These are phyloP conservation scores for Aphodius sticticus DNA, from an alignment of 2,888 invertebrate genomes.

Conservation along the genomic window DNA sequence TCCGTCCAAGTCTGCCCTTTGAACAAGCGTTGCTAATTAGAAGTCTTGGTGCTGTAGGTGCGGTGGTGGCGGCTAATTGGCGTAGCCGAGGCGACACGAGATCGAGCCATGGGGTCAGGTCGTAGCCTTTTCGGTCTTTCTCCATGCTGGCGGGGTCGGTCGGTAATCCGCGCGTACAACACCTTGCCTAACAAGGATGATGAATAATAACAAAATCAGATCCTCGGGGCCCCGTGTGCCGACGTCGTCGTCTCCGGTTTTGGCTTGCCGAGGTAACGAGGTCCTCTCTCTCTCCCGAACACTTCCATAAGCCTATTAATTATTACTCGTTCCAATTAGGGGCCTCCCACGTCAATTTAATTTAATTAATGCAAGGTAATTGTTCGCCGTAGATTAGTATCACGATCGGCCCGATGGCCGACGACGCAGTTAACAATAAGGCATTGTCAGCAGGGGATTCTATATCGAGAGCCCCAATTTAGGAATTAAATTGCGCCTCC, in stretches of 20 bases:
- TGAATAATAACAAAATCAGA: conserved; percentile 27
- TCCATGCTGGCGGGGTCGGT: background rate
- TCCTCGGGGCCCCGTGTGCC: conserved; percentile 12
- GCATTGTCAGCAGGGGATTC: conserved; percentile 4
- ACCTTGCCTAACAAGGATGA: conserved; percentile 17
- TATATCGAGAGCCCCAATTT: conserved; percentile 4
- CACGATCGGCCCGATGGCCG: conserved; percentile 23
- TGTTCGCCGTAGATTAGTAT: conserved; percentile 25
- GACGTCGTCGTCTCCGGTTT: background rate
- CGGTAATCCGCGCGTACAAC: conserved; percentile 5
- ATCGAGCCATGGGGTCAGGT: conserved; percentile 8
- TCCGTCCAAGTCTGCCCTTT: background rate
- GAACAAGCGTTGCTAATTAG: background rate
- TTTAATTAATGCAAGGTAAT: conserved; percentile 27
- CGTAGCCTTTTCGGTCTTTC: conserved; percentile 11
- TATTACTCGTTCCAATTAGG: conserved; percentile 26
- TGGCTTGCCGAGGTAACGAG: background rate
- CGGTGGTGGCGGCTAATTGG: conserved; percentile 22
- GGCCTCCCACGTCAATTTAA: conserved; percentile 26
- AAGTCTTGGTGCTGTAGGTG: background rate
- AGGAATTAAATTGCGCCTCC: background rate
- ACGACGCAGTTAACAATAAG: conserved; percentile 16
- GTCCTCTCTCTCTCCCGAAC: conserved; percentile 6
- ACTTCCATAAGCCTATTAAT: conserved; percentile 27
- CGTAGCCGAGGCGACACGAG: conserved; percentile 22